Conservation (phyloP, 2,797 vertebrate genomes). For the Micromesistius poutassou region DNA sequence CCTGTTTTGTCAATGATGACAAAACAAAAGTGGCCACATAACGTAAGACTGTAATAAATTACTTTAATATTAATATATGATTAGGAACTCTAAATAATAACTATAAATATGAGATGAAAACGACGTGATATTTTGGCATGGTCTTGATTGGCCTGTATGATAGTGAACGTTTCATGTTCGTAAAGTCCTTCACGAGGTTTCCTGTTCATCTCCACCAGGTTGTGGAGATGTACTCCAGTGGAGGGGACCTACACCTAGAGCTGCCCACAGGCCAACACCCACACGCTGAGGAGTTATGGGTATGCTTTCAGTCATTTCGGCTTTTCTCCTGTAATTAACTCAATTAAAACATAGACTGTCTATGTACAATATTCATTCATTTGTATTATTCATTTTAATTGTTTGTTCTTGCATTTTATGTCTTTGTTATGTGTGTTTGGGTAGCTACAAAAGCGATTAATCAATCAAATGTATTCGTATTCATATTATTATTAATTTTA, state of each 20-base stretch:
- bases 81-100: too few species aligned
- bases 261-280: constrained; percentile 96
- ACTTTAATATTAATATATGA: too few species aligned
- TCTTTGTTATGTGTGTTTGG: background rate
- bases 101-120: too few species aligned
- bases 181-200: background rate
- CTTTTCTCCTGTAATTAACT: background rate
- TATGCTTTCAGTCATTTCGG: constrained; percentile 58
- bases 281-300: constrained; percentile 92
- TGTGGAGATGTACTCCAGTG: constrained; percentile 99
- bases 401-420: too few species aligned
- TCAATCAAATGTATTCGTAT: background rate
- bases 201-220: constrained; percentile 71
- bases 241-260: constrained; percentile 94
- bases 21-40: too few species aligned
- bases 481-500: background rate
- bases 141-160: background rate
- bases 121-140: background rate
- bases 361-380: background rate
- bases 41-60: too few species aligned
- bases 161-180: background rate
- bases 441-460: background rate
- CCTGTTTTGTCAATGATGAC: too few species aligned
- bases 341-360: background rate
- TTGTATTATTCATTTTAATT: background rate